Evolutionary conservation across 2,113 vertebrate species (phyloP).

Genomic region (Saccopteryx bilineata): DNA sequence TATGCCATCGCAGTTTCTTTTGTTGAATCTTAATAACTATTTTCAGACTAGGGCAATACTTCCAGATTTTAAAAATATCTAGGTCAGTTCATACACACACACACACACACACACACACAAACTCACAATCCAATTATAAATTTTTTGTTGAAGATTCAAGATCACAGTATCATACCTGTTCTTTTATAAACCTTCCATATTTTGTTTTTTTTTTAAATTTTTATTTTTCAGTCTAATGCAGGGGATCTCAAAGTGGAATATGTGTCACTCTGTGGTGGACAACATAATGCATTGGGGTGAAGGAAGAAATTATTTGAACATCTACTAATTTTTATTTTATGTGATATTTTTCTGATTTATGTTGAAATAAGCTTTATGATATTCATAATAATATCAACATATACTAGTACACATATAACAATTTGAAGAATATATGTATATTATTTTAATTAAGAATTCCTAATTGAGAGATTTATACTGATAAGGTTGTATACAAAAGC

Average conservation of each 20-base stretch:
- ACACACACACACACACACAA: not conserved
- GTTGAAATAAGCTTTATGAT: not conserved
- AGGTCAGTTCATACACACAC: not conserved
- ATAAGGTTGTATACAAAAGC: not conserved
- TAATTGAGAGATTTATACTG: not conserved
- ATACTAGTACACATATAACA: not conserved
- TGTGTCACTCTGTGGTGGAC: not conserved
- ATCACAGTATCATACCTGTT: not conserved
- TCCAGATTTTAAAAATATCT: constrained; percentile 38
- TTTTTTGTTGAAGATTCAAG: constrained; percentile 40
- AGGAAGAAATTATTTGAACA: not conserved
- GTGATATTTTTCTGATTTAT: not conserved
- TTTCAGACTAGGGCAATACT: constrained; percentile 46
- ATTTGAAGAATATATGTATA: not conserved
- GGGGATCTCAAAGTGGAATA: not conserved
- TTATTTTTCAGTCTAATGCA: not conserved
- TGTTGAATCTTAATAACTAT: constrained; percentile 46
- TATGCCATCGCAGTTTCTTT: not conserved
- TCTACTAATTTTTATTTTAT: not conserved
- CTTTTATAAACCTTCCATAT: not conserved
- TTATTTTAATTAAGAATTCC: not conserved
- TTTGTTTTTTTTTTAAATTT: constrained; percentile 3
- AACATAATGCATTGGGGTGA: not conserved
- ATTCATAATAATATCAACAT: constrained; percentile 44
- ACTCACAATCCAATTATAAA: not conserved